Evolutionary conservation across 2,888 invertebrate genomes (phyloP).

Genomic region (Geotrupes spiniger): DNA sequence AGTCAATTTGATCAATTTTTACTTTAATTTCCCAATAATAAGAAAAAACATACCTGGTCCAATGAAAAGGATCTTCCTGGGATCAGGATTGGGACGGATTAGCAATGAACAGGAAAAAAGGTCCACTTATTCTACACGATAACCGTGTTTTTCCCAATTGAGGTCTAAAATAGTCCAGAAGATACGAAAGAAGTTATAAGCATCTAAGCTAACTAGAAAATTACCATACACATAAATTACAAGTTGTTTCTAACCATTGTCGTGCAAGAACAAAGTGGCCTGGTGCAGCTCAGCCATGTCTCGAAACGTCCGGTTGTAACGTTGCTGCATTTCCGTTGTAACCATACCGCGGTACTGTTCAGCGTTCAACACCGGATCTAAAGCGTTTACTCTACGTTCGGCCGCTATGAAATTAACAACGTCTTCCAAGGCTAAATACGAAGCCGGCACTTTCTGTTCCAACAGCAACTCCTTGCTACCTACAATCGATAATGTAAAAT

Average conservation of each 20-base stretch:
- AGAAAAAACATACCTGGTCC: no score
- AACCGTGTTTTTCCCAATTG: no score
- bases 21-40: no score
- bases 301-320: conserved; percentile 72
- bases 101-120: no score
- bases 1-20: no score
- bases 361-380: conserved; percentile 81
- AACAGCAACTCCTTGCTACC: conserved; percentile 86
- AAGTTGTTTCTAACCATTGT: conserved; percentile 85
- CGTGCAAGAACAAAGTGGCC: conserved; percentile 95
- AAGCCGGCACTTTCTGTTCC: conserved; percentile 93
- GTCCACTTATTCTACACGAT: no score
- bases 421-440: conserved; percentile 92
- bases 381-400: conserved; percentile 65
- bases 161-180: no score
- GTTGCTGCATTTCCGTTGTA: conserved; percentile 64
- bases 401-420: conserved; percentile 79
- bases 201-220: no score
- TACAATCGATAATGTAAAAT: conserved; percentile 35
- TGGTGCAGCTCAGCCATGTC: conserved; percentile 90
- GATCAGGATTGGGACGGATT: no score
- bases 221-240: no score
- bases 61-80: no score
- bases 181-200: no score
- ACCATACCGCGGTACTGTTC: conserved; percentile 69